Percentiles rank a stretch among this genome's conserved stretches.
phyloP scores from a whole-genome alignment of 2,113 vertebrate genomes.

The Pogona vitticeps region DNA sequence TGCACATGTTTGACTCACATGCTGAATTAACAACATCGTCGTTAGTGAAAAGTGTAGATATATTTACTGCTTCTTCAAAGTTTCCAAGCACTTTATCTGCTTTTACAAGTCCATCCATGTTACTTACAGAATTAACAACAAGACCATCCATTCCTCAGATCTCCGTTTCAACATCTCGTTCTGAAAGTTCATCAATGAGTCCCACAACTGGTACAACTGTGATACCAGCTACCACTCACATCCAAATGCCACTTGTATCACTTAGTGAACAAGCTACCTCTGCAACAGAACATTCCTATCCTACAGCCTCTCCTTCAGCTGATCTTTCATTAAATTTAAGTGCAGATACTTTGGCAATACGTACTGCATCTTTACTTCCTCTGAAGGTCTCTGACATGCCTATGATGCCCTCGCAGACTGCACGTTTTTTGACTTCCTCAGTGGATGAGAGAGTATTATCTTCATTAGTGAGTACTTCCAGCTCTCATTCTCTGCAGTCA shows the following conservation, averaged over 20 bases:
- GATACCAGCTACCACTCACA: slow-evolving; percentile 34
- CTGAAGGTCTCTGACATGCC: slow-evolving; percentile 36
- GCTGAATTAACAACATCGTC: slow-evolving; percentile 33
- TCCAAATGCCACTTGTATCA: slow-evolving; percentile 30
- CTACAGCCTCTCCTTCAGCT: slow-evolving; percentile 7
- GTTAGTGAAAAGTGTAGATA: slow-evolving; percentile 7
- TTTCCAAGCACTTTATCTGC: neutral
- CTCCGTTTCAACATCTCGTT: slow-evolving; percentile 16
- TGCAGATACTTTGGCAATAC: slow-evolving; percentile 28
- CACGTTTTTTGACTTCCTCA: slow-evolving; percentile 40
- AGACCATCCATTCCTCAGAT: neutral
- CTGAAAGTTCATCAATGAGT: slow-evolving; percentile 23
- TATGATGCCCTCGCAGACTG: slow-evolving; percentile 59
- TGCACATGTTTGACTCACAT: slow-evolving; percentile 12
- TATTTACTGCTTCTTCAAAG: slow-evolving; percentile 23
- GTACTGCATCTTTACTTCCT: slow-evolving; percentile 27
- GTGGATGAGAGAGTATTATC: slow-evolving; percentile 48
- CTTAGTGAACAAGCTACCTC: slow-evolving; percentile 30
- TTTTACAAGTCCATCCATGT: slow-evolving; percentile 21
- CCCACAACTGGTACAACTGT: slow-evolving; percentile 14
- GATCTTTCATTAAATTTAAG: slow-evolving; percentile 37
- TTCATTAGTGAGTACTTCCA: slow-evolving; percentile 21
- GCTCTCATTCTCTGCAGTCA: slow-evolving; percentile 25
- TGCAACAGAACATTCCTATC: slow-evolving; percentile 18
- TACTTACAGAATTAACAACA: slow-evolving; percentile 28